Evolutionary conservation across 2,113 vertebrate genomes (phyloP).

Genomic region (Mobula hypostoma): DNA sequence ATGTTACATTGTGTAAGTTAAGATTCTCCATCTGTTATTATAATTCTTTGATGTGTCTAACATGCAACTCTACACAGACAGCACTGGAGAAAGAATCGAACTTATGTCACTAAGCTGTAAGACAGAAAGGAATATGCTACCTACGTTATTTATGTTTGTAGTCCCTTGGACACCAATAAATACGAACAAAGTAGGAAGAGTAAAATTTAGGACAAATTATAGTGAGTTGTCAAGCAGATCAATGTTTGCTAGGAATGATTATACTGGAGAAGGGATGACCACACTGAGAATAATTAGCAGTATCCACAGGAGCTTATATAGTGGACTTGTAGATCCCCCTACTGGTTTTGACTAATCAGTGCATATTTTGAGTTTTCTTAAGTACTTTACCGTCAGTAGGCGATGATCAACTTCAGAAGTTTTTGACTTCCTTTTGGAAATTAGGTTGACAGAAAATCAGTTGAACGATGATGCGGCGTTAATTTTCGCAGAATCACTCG

Average conservation of each 20-base stretch:
- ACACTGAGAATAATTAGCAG: not conserved
- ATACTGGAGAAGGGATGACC: not conserved
- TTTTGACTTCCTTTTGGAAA: not conserved
- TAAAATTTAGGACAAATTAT: not conserved
- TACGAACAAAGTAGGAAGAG: not conserved
- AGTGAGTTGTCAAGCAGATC: too few species aligned
- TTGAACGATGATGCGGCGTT: slow-evolving; percentile 7
- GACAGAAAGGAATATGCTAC: too few species aligned
- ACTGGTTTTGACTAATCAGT: not conserved
- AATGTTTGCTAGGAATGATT: too few species aligned
- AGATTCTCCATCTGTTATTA: too few species aligned
- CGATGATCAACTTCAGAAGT: not conserved
- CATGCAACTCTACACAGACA: too few species aligned
- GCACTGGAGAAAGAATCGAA: too few species aligned
- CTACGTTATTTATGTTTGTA: too few species aligned
- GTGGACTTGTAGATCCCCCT: not conserved
- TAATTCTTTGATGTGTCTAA: too few species aligned
- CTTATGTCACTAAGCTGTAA: too few species aligned
- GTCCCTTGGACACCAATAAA: not conserved
- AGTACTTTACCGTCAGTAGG: not conserved
- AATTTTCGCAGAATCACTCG: not conserved
- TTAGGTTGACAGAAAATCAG: slow-evolving; percentile 32
- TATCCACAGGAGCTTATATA: not conserved
- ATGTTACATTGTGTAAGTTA: not conserved
- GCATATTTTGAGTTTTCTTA: not conserved